Evolutionary conservation across 2,888 invertebrate genomes (phyloP).

Genomic region (Lamellibrachia satsuma): DNA sequence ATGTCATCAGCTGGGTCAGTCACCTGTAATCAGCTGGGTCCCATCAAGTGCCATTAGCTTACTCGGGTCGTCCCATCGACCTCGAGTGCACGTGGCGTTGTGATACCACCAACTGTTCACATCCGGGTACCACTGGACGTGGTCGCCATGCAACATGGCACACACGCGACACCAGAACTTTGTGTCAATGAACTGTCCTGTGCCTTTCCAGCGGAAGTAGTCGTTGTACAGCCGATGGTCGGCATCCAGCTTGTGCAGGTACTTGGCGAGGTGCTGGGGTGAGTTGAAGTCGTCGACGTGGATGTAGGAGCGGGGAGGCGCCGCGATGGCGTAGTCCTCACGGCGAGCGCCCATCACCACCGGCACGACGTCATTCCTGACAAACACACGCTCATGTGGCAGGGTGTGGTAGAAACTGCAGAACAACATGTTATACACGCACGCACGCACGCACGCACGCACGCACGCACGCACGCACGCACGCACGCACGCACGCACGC

Average conservation of each 20-base stretch:
- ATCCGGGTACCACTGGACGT: constrained; percentile 34
- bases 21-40: too few species aligned
- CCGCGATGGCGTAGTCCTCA: constrained; percentile 69
- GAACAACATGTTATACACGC: not conserved
- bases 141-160: constrained; percentile 66
- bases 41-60: not conserved
- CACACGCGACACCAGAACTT: constrained; percentile 92
- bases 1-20: too few species aligned
- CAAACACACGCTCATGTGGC: not conserved
- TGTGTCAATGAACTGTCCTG: constrained; percentile 95
- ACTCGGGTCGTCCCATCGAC: constrained; percentile 23
- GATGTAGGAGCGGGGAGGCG: constrained; percentile 90
- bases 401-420: too few species aligned
- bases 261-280: constrained; percentile 86
- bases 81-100: constrained; percentile 25
- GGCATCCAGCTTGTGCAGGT: constrained; percentile 83
- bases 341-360: constrained; percentile 41
- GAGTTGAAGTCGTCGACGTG: constrained; percentile 95
- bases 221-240: constrained; percentile 92
- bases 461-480: too few species aligned
- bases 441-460: not conserved
- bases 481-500: too few species aligned
- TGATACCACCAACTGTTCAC: constrained; percentile 39
- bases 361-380: constrained; percentile 42
- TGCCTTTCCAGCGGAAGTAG: constrained; percentile 93